Conservation (phyloP, 2,888 invertebrate species). For the Lepidonotus clava region DNA sequence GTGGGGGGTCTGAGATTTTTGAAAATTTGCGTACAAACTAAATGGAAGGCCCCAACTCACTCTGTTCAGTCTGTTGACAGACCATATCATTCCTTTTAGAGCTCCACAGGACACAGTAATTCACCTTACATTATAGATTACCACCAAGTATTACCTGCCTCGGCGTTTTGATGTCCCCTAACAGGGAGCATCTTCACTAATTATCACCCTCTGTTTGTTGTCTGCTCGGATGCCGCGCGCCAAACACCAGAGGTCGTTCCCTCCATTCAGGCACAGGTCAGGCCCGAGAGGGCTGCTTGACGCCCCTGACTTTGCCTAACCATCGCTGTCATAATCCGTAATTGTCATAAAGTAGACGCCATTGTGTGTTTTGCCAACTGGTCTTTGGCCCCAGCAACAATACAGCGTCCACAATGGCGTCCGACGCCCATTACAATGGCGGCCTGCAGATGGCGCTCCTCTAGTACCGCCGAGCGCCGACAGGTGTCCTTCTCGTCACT, state of each 20-base stretch:
- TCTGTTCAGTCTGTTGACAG: neutral
- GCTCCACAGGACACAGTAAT: neutral
- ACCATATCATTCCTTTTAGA: neutral
- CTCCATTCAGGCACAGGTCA: neutral
- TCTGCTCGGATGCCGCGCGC: neutral
- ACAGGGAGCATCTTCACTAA: neutral
- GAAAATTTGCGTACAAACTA: too few species aligned
- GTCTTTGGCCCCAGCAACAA: neutral
- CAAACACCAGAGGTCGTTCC: constrained; percentile 7
- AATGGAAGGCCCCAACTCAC: too few species aligned
- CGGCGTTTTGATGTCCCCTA: constrained; percentile 3
- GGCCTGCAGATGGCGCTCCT: constrained; percentile 32
- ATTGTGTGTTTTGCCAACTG: constrained; percentile 35
- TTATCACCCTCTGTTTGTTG: neutral
- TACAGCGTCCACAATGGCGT: neutral
- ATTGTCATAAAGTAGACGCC: constrained; percentile 14
- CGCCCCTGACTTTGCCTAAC: neutral
- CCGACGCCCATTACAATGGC: neutral
- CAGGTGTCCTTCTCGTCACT: constrained; percentile 20
- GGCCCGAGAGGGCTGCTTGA: neutral
- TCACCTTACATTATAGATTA: constrained; percentile 13
- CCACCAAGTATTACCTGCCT: neutral
- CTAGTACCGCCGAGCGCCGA: neutral
- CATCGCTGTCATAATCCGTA: constrained; percentile 29
- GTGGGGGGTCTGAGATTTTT: too few species aligned